Evolutionary conservation across 2,113 vertebrate species (phyloP).

Genomic region (Turnix velox): DNA sequence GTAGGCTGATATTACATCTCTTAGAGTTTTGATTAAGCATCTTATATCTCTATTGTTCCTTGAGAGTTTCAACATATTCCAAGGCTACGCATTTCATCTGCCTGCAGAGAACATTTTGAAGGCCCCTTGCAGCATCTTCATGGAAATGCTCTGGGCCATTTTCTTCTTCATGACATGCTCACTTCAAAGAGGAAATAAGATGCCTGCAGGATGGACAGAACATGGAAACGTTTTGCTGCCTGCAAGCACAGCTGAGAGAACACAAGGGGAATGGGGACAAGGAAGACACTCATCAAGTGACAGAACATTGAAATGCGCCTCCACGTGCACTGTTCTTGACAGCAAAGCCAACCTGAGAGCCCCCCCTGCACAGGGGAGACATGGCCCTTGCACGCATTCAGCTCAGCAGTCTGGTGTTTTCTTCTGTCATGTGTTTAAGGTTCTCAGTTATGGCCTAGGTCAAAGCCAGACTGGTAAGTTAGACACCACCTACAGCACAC

Average conservation of each 20-base stretch:
- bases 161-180: not conserved
- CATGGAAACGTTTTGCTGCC: not conserved
- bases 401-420: not conserved
- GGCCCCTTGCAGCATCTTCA: not conserved
- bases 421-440: not conserved
- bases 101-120: not conserved
- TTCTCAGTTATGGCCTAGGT: not conserved
- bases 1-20: not conserved
- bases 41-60: not conserved
- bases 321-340: not conserved
- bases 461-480: not conserved
- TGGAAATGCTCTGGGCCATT: not conserved
- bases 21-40: not conserved
- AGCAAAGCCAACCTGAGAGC: not conserved
- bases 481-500: not conserved
- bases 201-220: not conserved
- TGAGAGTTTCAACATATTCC: not conserved
- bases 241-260: not conserved
- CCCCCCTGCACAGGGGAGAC: not conserved
- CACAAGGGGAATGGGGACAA: not conserved
- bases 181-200: not conserved
- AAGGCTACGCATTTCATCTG: not conserved
- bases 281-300: not conserved
- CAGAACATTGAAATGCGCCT: accelerated
- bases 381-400: not conserved